Evolutionary conservation across 2,888 invertebrate genomes (phyloP).

Genomic region (Drosophila mimica): DNA sequence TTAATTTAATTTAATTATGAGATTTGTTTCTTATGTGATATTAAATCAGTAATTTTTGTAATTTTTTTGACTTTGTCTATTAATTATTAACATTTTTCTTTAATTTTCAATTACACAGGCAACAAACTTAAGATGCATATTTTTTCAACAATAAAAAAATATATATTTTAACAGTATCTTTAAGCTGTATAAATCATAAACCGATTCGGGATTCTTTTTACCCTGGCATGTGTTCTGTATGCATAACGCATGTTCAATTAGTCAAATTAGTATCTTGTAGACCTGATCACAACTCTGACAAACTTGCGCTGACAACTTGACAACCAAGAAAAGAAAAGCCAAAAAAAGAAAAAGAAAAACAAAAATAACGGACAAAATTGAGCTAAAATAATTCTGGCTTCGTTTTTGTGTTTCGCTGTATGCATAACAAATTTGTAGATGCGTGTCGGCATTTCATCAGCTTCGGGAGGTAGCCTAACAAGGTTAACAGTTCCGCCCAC

Average conservation of each 20-base stretch:
- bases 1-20: neutral
- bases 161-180: neutral
- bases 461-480: slow-evolving; percentile 44
- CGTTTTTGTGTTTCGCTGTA: slow-evolving; percentile 37
- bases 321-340: slow-evolving; percentile 20
- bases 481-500: slow-evolving; percentile 38
- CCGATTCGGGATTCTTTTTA: neutral
- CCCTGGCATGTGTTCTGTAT: neutral
- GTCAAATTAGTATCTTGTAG: slow-evolving; percentile 20
- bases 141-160: neutral
- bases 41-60: neutral
- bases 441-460: slow-evolving; percentile 63
- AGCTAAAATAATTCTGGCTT: slow-evolving; percentile 40
- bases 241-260: neutral
- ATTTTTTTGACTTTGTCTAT: neutral
- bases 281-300: slow-evolving; percentile 40
- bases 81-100: neutral
- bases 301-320: slow-evolving; percentile 55
- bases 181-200: neutral
- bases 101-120: neutral
- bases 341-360: slow-evolving; percentile 6
- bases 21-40: neutral
- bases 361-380: slow-evolving; percentile 19
- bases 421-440: slow-evolving; percentile 66
- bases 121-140: neutral